A percentile compares a stretch with the other conserved stretches of the same genome.
Conservation (phyloP, 2,888 invertebrate species). For the Sarcophaga caerulescens region DNA sequence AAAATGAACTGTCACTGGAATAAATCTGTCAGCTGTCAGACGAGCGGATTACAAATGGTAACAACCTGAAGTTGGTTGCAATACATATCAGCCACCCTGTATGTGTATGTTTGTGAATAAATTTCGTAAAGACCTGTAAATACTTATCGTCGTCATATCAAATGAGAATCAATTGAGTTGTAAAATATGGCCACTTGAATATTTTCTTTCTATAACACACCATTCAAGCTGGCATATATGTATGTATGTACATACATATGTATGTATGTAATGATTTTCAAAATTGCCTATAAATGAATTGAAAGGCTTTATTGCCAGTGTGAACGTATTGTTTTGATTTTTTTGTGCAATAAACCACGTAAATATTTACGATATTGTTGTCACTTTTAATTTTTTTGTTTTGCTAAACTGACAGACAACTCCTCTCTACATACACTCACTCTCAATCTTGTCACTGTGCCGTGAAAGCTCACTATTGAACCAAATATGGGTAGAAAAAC, state of each 20-base stretch:
- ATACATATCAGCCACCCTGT: no score
- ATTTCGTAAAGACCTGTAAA: neutral
- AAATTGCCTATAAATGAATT: neutral
- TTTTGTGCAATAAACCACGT: neutral
- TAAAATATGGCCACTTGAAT: neutral
- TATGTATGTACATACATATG: no score
- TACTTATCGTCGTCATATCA: neutral
- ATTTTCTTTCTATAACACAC: neutral
- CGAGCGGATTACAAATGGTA: no score
- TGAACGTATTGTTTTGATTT: neutral
- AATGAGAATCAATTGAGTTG: neutral
- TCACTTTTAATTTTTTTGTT: neutral
- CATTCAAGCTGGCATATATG: neutral
- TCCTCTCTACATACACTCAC: neutral
- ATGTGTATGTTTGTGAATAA: neutral
- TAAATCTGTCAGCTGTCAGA: no score
- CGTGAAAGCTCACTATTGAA: neutral
- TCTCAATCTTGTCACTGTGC: neutral
- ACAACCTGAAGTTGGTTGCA: no score
- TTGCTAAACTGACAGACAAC: neutral
- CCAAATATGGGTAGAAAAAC: neutral
- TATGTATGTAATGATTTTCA: neutral
- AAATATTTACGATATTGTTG: neutral
- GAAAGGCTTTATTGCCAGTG: neutral
- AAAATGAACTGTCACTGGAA: no score